Conservation (phyloP, 2,888 invertebrate species). For the Agapostemon virescens region DNA sequence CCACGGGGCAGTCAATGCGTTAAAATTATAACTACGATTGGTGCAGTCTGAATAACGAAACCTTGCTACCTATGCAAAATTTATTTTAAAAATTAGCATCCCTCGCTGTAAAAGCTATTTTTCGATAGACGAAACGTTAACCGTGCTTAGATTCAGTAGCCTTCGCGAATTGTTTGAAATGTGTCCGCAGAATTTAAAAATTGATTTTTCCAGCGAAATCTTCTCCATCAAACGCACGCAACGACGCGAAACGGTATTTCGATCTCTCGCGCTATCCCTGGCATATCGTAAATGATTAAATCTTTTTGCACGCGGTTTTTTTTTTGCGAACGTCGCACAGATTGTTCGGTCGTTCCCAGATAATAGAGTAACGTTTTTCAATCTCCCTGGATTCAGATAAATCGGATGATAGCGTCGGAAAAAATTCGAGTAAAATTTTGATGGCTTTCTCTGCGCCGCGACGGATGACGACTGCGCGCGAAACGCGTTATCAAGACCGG, state of each 20-base stretch:
- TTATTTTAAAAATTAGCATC: too few relatives aligned
- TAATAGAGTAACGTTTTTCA: constrained; percentile 7
- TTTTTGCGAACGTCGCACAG: neutral
- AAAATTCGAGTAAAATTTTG: neutral
- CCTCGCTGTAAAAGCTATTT: too few relatives aligned
- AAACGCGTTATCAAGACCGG: constrained; percentile 5
- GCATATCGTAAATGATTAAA: neutral
- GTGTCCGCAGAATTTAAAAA: neutral
- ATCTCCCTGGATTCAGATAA: neutral
- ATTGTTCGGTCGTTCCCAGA: neutral
- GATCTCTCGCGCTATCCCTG: neutral
- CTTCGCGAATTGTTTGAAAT: neutral
- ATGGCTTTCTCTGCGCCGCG: neutral
- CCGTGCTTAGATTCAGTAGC: too few relatives aligned
- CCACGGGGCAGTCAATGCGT: too few relatives aligned
- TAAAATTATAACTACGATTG: too few relatives aligned
- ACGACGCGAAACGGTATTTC: neutral
- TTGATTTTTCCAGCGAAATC: neutral
- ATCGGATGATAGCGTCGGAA: neutral
- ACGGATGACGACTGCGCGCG: constrained; percentile 3
- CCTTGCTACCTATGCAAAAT: too few relatives aligned
- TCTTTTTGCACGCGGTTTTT: neutral
- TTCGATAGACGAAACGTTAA: too few relatives aligned
- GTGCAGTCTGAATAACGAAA: too few relatives aligned
- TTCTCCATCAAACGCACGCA: neutral